Base-by-base conservation (phyloP, 2,888 invertebrate species). In the Epinotia demarniana region DNA sequence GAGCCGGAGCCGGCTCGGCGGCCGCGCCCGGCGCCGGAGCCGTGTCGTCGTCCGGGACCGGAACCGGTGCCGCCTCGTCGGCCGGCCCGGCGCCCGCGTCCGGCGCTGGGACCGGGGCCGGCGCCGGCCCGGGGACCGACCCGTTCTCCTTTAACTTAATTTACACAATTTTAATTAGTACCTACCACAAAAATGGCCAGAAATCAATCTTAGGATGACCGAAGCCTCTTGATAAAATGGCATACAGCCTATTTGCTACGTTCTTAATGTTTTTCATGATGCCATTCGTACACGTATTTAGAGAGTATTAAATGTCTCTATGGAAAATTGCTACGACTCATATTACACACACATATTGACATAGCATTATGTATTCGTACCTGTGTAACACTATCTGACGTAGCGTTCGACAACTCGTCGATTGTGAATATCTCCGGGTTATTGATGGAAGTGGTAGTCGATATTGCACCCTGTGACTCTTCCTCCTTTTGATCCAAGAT, bases 1-100 rank as follows among this genome's bases (percentile, higher is more conserved):
- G 72, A 16, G 27, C 11, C 8, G 23, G 12, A 0, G 2, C 68
- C 72, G 87, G 75, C 88, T 27, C 23, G 2, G 2, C 87, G 27
- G 83, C 78, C 13, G 87, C 84, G 68, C 91, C 87, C 46, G 19
- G 72, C 16, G 27, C 11, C 8, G 23, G 12, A 0, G 2, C 68
- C 72, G 71, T 78, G 6, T 90, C 33, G 6, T 6, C 33, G 86
- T n/a, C 89, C 90, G 3, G 79, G 78, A n/a, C 76, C 46, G 55
- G 97, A 97, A 33, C 97, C 97, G 85, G n/a, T n/a, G 97, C 97
- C 90, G 97, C 96, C 76, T 96, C 93, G 79, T 96, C 95, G 82
- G 96, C 91, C 16, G 81, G 91, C 16, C 81, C 80, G 11, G 78
- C 75, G 2, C 81, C 82, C 57, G 81, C 81, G 23, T 27, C 23